Evolutionary conservation across 2,888 invertebrate genomes (phyloP), one percentile per base, ranked within the genome.

Genomic region (Synergus laeviventris): DNA sequence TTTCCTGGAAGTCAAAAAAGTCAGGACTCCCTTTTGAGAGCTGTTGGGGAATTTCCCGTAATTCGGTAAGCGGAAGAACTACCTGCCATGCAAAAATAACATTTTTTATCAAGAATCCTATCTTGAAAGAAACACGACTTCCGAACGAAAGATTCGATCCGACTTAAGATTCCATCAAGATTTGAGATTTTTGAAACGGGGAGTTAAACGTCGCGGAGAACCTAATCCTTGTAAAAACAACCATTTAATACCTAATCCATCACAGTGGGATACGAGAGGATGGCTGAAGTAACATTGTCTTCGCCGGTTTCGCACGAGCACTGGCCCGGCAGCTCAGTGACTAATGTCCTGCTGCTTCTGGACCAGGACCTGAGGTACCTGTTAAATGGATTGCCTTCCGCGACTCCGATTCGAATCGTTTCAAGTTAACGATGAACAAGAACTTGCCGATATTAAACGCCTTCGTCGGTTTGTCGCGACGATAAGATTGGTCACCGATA

Each of bases 161-260:
- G 70, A 49, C 70, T 70, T 70, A 49, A 70, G 70, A 70, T 45
- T 49, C 16, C 49, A 70, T 70, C 31, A 45, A 49, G 70, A 70
- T 70, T 42, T 31, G 42, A 45, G 21, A 64, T 39, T 66, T 24
- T 31, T 31, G n/a, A 66, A 24, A 64, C 24, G 45, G 24, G 45
- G 31, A 49, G 70, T 49, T 49, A 45, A 70, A n/a, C 64, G 21
- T 36, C 70, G 76, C 79, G 49, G 74, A 74, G 84, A 77, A 79
- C 80, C 84, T 86, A 88, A 89, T 89, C 87, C 89, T 89, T 88
- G 85, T 87, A 86, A 87, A 89, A 88, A 89, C 88, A 89, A 89
- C 77, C 88, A 81, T 88, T 89, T 87, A 88, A 87, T 88, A 85
- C 86, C 86, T 86, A 87, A 89, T 88, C 87, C 89, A 87, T 89